Conservation (phyloP, 2,113 vertebrate species). For the Nipponia nippon region DNA sequence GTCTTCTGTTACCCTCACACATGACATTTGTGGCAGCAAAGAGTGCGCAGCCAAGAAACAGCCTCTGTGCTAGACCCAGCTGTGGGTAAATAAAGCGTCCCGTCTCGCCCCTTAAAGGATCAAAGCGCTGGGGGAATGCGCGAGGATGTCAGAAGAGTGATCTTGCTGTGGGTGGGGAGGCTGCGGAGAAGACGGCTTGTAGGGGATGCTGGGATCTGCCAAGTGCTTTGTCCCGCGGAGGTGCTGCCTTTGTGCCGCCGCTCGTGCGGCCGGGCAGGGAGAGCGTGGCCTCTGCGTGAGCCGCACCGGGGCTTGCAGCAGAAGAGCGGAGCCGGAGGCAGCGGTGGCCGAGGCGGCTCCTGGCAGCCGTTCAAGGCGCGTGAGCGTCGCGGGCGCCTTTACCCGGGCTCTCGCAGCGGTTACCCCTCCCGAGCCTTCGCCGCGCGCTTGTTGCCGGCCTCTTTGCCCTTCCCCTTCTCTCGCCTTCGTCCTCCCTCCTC, state of each 20-base stretch:
- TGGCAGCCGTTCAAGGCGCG: rapidly evolving
- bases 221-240: neutral
- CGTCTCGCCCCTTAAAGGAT: neutral
- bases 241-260: neutral
- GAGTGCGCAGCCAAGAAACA: neutral
- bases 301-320: rapidly evolving
- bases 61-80: neutral
- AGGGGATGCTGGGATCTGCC: neutral
- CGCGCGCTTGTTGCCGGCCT: rapidly evolving
- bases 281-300: neutral
- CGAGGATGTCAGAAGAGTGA: neutral
- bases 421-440: neutral
- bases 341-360: neutral
- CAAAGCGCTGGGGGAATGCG: neutral
- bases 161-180: neutral
- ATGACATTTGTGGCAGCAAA: neutral
- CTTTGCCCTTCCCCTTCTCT: neutral
- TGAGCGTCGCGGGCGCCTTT: rapidly evolving
- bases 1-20: neutral
- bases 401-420: neutral
- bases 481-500: neutral
- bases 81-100: neutral
- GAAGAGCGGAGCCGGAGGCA: neutral
- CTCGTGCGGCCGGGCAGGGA: neutral
- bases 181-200: rapidly evolving